phyloP scores from a whole-genome alignment of 2,888 invertebrate species.

The Acleris cristana region DNA sequence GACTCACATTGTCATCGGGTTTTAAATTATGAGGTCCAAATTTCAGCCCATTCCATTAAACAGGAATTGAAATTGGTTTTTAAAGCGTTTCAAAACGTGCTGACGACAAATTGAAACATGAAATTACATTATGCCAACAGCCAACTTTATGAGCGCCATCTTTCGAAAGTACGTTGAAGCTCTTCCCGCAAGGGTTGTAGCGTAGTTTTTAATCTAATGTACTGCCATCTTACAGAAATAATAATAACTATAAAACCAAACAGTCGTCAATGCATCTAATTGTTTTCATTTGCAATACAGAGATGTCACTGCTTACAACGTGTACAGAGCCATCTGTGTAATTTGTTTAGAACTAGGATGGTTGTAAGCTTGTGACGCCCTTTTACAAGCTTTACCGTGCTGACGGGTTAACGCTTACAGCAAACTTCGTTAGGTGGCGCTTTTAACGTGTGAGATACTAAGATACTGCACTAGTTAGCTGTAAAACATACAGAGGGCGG shows the following conservation, averaged over 20 bases:
- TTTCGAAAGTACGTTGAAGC: neutral
- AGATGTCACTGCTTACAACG: slow-evolving; percentile 4
- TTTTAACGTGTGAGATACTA: neutral
- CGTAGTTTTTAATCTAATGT: neutral
- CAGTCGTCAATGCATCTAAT: neutral
- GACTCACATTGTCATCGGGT: too few relatives aligned
- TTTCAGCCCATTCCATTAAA: too few relatives aligned
- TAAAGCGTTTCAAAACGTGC: too few relatives aligned
- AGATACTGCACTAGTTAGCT: too few relatives aligned
- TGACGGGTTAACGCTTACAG: neutral
- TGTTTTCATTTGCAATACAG: neutral
- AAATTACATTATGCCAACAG: too few relatives aligned
- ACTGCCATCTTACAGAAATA: neutral
- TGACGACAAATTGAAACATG: too few relatives aligned
- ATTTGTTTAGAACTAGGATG: neutral
- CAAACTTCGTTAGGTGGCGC: neutral
- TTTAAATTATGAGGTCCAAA: too few relatives aligned
- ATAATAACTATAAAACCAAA: neutral
- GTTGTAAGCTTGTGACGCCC: too few relatives aligned
- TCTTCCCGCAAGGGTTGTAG: neutral
- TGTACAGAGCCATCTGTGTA: neutral
- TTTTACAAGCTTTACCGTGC: neutral
- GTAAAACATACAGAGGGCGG: neutral
- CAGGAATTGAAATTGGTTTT: too few relatives aligned
- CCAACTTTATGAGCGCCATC: neutral